Evolutionary conservation across 1,140 invertebrate genomes (phyloP), one percentile per base, ranked within the genome.

Genomic region (Colletes gigas): DNA sequence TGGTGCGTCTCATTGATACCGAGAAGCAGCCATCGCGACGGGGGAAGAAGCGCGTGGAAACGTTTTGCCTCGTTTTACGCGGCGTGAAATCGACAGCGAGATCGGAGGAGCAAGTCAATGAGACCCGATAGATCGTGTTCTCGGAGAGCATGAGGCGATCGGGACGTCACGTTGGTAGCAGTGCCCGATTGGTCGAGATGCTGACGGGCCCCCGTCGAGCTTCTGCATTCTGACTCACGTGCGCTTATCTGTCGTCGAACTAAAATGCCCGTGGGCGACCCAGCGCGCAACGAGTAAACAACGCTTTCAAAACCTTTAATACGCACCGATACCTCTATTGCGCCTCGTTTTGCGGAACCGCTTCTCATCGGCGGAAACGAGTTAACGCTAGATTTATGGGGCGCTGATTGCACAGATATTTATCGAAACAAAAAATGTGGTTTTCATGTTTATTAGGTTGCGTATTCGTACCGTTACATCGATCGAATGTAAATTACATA

Each of bases 151-250:
- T 78, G 69, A 78, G 55, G 69, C 68, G 67, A 87, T 4, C 9
- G 52, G 12, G 21, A 74, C 84, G 84, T 86, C 79, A 86, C 50
- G 14, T 66, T n/a, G 8, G 41, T 4, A 57, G 19, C 4, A 2
- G n/a, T 19, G 41, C 19, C 62, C 52, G 39, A 88, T 88, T 88
- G 86, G 86, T 12, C 66, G 70, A 76, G 62, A 77, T 54, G 39
- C 47, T 52, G 86, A 81, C 86, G 55, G 50, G 85, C 86, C 85
- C 63, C 77, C 69, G 83, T 82, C 85, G 67, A 81, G 85, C 85
- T 79, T 74, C 78, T 78, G 69, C 17, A 76, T 77, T 67, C 82
- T 81, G 71, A 82, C 78, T 86, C 84, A 78, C 41, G 54, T 78
- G 44, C 70, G 79, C 59, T 75, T 84, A 62, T 84, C 74, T 81